Evolutionary conservation across 2,113 vertebrate species (phyloP), one percentile per base, ranked within the genome.

Genomic region (Poecilia latipinna): DNA sequence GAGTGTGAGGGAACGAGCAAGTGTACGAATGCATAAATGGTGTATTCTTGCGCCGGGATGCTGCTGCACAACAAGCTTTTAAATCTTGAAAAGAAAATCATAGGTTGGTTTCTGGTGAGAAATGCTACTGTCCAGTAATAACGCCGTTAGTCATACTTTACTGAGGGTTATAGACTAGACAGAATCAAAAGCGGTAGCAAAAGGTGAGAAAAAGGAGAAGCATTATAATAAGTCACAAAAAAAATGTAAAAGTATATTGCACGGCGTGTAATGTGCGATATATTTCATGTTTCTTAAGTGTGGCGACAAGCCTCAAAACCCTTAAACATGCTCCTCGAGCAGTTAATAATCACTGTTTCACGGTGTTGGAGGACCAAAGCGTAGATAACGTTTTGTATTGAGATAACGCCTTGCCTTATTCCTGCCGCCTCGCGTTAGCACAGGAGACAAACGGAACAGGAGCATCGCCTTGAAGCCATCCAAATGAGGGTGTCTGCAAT

Each of bases 71-170:
- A 82, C 82, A 83, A 70, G 75, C 79, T 91, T 91, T 91, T 88
- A 86, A 89, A 85, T 86, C 77, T 91, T 80, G 75, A 93, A 91
- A 89, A 93, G 85, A 91, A 94, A 93, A 89, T 90, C 83, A 84
- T 68, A 68, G 80, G n/a, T n/a, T n/a, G n/a, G n/a, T 90, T 93
- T 91, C 88, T 92, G 85, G 83, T 92, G 89, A 80, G 65, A 86
- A 92, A 91, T 67, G 82, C 88, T 83, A 81, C 86, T 82, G 85
- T 86, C 78, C 79, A 67, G 79, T 87, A 86, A 79, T 86, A 90
- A 88, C 79, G 70, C 77, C 42, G 73, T 88, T 85, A 87, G 83
- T 80, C 75, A 86, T 77, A 85, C 71, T 68, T 70, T 65, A 29
- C 0, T 4, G 12, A 44, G 84, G 77, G 77, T 7, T 26, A 70